Evolutionary conservation across 2,797 vertebrate genomes (phyloP).

Genomic region (Manis crassicaudata): DNA sequence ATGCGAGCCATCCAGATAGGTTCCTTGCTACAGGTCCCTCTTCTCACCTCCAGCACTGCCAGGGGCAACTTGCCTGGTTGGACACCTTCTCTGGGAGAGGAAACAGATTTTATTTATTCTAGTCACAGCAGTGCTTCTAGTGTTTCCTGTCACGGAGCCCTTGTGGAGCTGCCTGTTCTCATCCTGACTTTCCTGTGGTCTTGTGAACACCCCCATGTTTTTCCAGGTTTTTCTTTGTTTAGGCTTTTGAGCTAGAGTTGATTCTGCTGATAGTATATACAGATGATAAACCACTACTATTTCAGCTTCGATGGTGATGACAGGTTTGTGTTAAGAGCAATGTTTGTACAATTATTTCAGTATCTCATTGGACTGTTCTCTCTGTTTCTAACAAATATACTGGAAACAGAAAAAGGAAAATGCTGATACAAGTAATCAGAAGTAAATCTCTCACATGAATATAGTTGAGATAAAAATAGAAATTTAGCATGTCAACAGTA

Average conservation of each 20-base stretch:
- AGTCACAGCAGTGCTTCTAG: too few relatives aligned
- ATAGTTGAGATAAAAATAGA: constrained; percentile 27
- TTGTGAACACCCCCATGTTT: neutral
- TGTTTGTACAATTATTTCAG: neutral
- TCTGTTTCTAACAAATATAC: neutral
- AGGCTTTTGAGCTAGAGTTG: neutral
- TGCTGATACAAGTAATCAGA: neutral
- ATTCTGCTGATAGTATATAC: neutral
- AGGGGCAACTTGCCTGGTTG: neutral
- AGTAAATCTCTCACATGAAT: constrained; percentile 19
- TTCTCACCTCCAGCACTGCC: neutral
- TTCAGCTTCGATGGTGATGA: neutral
- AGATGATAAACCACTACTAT: neutral
- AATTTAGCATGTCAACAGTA: neutral
- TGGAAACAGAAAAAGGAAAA: neutral
- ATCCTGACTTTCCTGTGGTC: neutral
- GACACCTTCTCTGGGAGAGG: neutral
- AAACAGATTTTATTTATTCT: neutral
- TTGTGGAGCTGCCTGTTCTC: neutral
- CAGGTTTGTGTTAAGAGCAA: neutral
- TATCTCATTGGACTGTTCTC: neutral
- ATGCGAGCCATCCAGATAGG: neutral
- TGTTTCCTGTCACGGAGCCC: neutral
- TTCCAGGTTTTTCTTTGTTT: neutral
- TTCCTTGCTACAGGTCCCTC: neutral